phyloP scores from a whole-genome alignment of 2,888 invertebrate species.

The Coelopa pilipes region DNA sequence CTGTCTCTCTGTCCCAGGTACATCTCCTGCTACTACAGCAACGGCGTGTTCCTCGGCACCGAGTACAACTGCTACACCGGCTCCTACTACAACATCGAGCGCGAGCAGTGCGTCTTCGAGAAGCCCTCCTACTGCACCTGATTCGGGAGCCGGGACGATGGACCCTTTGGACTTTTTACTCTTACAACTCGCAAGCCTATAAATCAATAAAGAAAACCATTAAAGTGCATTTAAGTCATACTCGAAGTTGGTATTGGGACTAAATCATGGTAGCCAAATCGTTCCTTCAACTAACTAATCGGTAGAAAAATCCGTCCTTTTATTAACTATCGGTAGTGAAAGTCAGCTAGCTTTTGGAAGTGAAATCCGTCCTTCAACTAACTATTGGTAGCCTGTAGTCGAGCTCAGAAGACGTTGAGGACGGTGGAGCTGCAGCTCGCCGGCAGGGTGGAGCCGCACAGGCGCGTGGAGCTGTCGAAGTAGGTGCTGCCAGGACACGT shows the following conservation, averaged over 20 bases:
- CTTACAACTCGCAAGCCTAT: too few species aligned
- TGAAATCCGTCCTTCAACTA: too few species aligned
- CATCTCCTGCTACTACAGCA: conserved; percentile 52
- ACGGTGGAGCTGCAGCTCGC: conserved; percentile 46
- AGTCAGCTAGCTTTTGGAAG: too few species aligned
- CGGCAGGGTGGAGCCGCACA: conserved; percentile 48
- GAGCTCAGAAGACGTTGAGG: conserved; percentile 15
- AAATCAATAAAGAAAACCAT: too few species aligned
- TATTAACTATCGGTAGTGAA: too few species aligned
- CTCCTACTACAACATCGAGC: conserved; percentile 50
- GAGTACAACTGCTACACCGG: conserved; percentile 49
- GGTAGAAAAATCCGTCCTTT: too few species aligned
- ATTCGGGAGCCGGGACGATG: background rate
- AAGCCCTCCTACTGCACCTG: conserved; percentile 52
- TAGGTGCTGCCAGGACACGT: conserved; percentile 53
- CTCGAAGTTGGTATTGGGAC: too few species aligned
- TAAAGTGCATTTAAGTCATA: too few species aligned
- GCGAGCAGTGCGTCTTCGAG: conserved; percentile 48
- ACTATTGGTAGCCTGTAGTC: too few species aligned
- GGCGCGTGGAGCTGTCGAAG: conserved; percentile 43
- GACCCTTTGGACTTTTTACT: background rate
- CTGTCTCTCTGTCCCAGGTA: conserved; percentile 51
- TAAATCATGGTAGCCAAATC: too few species aligned
- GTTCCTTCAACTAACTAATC: too few species aligned
- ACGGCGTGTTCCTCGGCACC: conserved; percentile 46